phyloP scores from a whole-genome alignment of 2,888 invertebrate species.

The Leptogaster cylindrica region DNA sequence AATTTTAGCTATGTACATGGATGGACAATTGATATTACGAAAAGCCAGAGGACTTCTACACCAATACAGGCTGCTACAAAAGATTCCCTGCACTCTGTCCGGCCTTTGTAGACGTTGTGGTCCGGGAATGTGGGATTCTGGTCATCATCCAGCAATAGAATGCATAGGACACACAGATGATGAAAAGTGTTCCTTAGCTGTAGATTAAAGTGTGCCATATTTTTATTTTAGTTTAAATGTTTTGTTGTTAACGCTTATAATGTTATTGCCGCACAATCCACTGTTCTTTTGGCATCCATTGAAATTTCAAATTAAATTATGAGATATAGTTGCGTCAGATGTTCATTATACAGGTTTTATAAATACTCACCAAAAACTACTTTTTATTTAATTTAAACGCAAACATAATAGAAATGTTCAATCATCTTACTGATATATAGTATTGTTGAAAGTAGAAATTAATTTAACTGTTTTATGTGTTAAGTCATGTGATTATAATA shows the following conservation, averaged over 20 bases:
- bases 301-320: too few relatives aligned
- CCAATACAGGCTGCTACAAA: conserved; percentile 85
- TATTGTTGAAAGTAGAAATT: too few relatives aligned
- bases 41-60: conserved; percentile 91
- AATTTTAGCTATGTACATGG: conserved; percentile 90
- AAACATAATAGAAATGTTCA: too few relatives aligned
- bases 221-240: conserved; percentile 7
- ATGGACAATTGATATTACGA: conserved; percentile 84
- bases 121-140: conserved; percentile 94
- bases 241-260: neutral
- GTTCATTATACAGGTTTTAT: too few relatives aligned
- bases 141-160: conserved; percentile 85
- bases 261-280: conserved; percentile 14
- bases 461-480: too few relatives aligned
- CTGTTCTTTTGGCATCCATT: too few relatives aligned
- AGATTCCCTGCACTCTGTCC: conserved; percentile 87
- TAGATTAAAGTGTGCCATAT: conserved; percentile 55
- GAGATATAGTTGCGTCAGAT: too few relatives aligned
- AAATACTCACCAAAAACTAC: too few relatives aligned
- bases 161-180: conserved; percentile 77
- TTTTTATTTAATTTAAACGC: too few relatives aligned
- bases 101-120: conserved; percentile 88
- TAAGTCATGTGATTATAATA: too few relatives aligned
- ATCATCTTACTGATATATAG: too few relatives aligned
- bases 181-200: conserved; percentile 63